These are phyloP conservation scores for Sinocyclocheilus anophthalmus DNA, from an alignment of 2,113 vertebrate genomes.

Conservation along the genomic window DNA sequence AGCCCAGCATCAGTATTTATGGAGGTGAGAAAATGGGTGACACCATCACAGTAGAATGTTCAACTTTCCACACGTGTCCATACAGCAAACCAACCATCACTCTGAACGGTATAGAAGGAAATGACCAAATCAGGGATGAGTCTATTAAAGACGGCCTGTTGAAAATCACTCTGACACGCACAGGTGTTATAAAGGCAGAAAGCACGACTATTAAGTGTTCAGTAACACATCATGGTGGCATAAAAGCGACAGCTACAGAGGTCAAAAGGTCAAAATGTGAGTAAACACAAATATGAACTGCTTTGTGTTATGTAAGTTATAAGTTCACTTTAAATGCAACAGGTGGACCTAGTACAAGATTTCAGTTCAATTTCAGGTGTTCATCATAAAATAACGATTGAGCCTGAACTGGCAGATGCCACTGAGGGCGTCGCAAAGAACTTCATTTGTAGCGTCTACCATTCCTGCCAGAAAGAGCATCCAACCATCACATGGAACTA, in stretches of 20 bases:
- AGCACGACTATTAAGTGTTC: no score
- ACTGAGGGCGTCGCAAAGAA: slow-evolving; percentile 61
- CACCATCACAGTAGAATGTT: not conserved
- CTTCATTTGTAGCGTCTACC: slow-evolving; percentile 63
- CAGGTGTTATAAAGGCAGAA: no score
- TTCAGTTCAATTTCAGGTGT: slow-evolving; percentile 59
- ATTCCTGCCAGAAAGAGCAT: slow-evolving; percentile 60
- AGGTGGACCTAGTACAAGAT: not conserved
- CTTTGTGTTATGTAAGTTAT: not conserved
- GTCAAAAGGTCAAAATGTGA: slow-evolving; percentile 55
- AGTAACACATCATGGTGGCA: slow-evolving; percentile 24
- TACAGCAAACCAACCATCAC: not conserved
- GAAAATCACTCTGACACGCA: no score
- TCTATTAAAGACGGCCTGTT: no score
- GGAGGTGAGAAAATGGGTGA: slow-evolving; percentile 16
- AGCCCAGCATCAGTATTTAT: slow-evolving; percentile 38
- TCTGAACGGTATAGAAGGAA: not conserved
- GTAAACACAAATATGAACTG: slow-evolving; percentile 32
- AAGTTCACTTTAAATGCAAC: not conserved
- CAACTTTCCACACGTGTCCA: not conserved
- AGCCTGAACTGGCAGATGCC: slow-evolving; percentile 34
- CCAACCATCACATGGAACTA: slow-evolving; percentile 66
- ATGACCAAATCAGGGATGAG: not conserved
- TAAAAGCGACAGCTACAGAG: not conserved
- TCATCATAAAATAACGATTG: slow-evolving; percentile 58